A percentile compares a stretch with the other conserved stretches of the same genome.
Conservation (phyloP, 2,113 vertebrate species). For the Mugil cephalus region DNA sequence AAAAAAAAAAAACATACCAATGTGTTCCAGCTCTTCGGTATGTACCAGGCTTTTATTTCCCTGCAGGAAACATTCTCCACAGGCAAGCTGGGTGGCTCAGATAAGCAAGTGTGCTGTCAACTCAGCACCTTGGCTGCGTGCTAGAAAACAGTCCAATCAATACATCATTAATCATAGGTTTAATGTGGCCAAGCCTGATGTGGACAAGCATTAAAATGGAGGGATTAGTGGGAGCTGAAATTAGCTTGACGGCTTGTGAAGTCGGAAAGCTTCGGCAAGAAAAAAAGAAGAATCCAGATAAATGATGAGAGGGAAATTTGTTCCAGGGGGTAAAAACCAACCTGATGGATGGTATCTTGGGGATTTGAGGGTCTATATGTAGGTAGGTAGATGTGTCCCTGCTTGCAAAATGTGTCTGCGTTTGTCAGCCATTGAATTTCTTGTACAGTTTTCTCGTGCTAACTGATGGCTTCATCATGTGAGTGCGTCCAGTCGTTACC, state of each 20-base stretch:
- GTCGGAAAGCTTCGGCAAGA: slow-evolving; percentile 30
- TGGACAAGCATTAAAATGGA: slow-evolving; percentile 80
- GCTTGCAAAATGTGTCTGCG: background rate
- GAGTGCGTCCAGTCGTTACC: slow-evolving; percentile 28
- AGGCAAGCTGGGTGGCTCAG: slow-evolving; percentile 78
- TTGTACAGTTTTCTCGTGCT: slow-evolving; percentile 19
- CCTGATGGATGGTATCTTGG: slow-evolving; percentile 23
- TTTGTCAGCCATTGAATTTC: background rate
- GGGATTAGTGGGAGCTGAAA: slow-evolving; percentile 76
- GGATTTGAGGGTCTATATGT: background rate
- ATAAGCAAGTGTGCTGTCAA: slow-evolving; percentile 80
- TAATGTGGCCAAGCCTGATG: slow-evolving; percentile 75
- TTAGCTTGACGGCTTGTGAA: slow-evolving; percentile 56
- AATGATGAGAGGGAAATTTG: slow-evolving; percentile 53
- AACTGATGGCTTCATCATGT: slow-evolving; percentile 47
- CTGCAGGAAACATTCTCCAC: slow-evolving; percentile 64
- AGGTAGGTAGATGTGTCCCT: background rate
- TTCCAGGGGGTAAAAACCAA: slow-evolving; percentile 22
- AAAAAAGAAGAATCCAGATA: slow-evolving; percentile 48
- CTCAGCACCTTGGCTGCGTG: slow-evolving; percentile 78
- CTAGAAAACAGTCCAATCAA: slow-evolving; percentile 78
- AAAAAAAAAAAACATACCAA: slow-evolving; percentile 60
- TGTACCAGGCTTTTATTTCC: slow-evolving; percentile 48
- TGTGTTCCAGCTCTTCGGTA: slow-evolving; percentile 34
- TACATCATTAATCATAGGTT: slow-evolving; percentile 83